Conservation (phyloP, 1,140 invertebrate species). For the Cydia splendana region DNA sequence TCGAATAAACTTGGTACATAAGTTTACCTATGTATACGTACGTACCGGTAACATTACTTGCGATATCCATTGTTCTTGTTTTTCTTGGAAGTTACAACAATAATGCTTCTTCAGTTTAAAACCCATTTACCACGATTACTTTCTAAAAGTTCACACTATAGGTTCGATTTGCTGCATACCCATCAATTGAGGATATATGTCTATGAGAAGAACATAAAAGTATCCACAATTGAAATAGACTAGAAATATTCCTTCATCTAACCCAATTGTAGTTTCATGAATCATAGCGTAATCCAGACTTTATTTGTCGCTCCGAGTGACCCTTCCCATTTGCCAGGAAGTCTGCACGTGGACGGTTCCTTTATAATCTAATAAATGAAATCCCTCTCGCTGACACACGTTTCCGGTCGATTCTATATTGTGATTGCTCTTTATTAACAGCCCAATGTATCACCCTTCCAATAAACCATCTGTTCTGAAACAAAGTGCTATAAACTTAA, state of each 20-base stretch:
- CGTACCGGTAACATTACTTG: slow-evolving; percentile 2
- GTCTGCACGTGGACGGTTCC: slow-evolving; percentile 42
- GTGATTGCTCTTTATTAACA: slow-evolving; percentile 29
- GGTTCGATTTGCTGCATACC: background rate
- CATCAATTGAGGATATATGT: background rate
- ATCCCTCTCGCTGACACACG: slow-evolving; percentile 50
- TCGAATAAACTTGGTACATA: background rate
- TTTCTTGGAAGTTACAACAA: slow-evolving; percentile 11
- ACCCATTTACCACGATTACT: slow-evolving; percentile 23
- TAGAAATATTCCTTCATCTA: background rate
- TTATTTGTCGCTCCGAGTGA: slow-evolving; percentile 13
- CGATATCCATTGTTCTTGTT: slow-evolving; percentile 18
- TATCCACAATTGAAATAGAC: background rate
- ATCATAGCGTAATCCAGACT: slow-evolving; percentile 25
- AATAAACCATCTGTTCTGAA: background rate
- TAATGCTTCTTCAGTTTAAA: background rate
- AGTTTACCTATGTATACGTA: background rate
- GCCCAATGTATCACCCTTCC: background rate
- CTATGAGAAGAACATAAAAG: background rate
- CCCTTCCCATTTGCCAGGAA: slow-evolving; percentile 37
- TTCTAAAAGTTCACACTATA: slow-evolving; percentile 14
- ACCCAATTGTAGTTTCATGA: slow-evolving; percentile 10
- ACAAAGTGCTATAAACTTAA: background rate
- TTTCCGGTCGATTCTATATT: slow-evolving; percentile 40
- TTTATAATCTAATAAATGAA: slow-evolving; percentile 58